Percentiles rank a stretch among this genome's conserved stretches.
Evolutionary conservation across 1,140 invertebrate species (phyloP).

Genomic region (Macrotrachela quadricornifera): DNA sequence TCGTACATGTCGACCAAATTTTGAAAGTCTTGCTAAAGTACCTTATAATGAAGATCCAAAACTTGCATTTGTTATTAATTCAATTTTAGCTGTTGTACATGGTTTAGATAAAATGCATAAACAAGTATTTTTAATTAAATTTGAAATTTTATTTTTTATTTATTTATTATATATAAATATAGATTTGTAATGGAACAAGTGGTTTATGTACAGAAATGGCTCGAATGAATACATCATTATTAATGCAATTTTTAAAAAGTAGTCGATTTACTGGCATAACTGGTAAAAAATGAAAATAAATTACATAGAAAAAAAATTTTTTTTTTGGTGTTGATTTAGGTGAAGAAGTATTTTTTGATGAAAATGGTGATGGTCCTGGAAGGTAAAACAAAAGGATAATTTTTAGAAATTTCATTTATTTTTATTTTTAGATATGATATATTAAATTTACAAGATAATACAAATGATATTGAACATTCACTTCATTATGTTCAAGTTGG

Average conservation of each 20-base stretch:
- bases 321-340: too few species aligned
- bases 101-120: slow-evolving; percentile 41
- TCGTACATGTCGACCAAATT: too few species aligned
- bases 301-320: too few species aligned
- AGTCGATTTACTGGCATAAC: slow-evolving; percentile 40
- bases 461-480: too few species aligned
- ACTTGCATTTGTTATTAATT: slow-evolving; percentile 51
- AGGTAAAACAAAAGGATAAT: too few species aligned
- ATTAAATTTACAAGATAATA: too few species aligned
- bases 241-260: slow-evolving; percentile 48
- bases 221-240: slow-evolving; percentile 42
- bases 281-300: neutral
- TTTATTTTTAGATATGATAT: too few species aligned
- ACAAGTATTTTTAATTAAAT: neutral
- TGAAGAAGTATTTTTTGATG: slow-evolving; percentile 51
- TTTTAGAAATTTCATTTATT: too few species aligned
- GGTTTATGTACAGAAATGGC: slow-evolving; percentile 40
- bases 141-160: too few species aligned
- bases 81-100: slow-evolving; percentile 45
- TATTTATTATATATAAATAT: too few species aligned
- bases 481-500: too few species aligned
- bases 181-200: slow-evolving; percentile 18
- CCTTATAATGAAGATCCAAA: slow-evolving; percentile 40
- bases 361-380: slow-evolving; percentile 58
- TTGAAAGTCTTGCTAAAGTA: too few species aligned